A percentile compares a stretch with the other conserved stretches of the same genome.
These are phyloP conservation scores for Gila robusta DNA, from an alignment of 2,797 vertebrate genomes.

Conservation along the genomic window DNA sequence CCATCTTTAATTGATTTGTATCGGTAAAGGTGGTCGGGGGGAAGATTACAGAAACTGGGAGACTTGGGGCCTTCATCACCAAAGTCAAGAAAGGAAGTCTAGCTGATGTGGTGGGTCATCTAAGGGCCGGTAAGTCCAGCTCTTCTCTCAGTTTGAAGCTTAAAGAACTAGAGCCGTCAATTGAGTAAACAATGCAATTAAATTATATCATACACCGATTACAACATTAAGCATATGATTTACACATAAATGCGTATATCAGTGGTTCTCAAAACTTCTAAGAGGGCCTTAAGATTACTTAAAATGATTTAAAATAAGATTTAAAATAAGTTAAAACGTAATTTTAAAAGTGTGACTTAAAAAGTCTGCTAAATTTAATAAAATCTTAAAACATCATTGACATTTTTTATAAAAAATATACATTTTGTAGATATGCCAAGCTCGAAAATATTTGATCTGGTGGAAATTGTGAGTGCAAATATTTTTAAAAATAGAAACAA, in stretches of 20 bases:
- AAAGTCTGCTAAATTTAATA: background rate
- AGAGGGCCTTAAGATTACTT: background rate
- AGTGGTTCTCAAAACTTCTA: background rate
- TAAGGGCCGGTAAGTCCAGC: slow-evolving; percentile 88
- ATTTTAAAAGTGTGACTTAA: background rate
- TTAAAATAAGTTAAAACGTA: background rate
- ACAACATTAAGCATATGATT: background rate
- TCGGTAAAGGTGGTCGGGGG: slow-evolving; percentile 92
- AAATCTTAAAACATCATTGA: no score
- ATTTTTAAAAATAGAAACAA: background rate
- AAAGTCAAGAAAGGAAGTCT: slow-evolving; percentile 99
- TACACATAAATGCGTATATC: background rate
- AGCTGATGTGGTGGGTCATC: slow-evolving; percentile 96
- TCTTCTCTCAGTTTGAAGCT: background rate
- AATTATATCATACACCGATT: background rate
- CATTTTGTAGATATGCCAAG: no score
- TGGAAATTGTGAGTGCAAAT: background rate
- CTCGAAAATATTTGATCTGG: background rate
- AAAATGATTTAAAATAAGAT: background rate
- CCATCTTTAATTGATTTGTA: slow-evolving; percentile 30
- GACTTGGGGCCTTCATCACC: slow-evolving; percentile 99
- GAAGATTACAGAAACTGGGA: slow-evolving; percentile 95
- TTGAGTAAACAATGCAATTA: background rate
- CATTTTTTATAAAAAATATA: no score
- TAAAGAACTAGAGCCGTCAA: background rate